Evolutionary conservation across 2,797 vertebrate species (phyloP).

Genomic region (Pseudochirops cupreus): DNA sequence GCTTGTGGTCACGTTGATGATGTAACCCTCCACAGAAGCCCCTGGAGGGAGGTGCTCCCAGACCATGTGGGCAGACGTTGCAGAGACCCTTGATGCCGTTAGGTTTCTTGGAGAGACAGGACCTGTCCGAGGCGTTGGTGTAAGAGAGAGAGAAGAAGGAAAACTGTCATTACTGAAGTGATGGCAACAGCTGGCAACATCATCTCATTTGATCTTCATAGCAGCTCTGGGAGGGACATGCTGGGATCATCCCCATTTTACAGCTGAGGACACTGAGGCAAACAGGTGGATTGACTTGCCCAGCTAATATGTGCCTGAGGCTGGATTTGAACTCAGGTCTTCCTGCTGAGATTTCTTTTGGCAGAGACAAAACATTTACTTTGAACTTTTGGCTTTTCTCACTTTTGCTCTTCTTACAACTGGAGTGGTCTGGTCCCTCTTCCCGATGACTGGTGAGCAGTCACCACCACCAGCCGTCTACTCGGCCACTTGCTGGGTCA

Average conservation of each 20-base stretch:
- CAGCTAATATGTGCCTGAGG: background rate
- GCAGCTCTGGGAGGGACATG: background rate
- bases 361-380: background rate
- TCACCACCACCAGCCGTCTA: background rate
- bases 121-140: conserved; percentile 82
- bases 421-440: background rate
- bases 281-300: background rate
- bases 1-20: conserved; percentile 94
- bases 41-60: conserved; percentile 89
- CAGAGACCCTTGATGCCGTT: conserved; percentile 89
- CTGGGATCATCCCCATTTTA: background rate
- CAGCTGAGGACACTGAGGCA: background rate
- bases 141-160: background rate
- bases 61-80: conserved; percentile 90
- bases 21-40: conserved; percentile 90
- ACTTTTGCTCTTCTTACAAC: background rate
- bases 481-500: background rate
- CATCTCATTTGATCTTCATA: background rate
- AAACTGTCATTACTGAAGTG: background rate
- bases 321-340: background rate
- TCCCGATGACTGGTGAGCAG: background rate
- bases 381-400: background rate
- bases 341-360: background rate
- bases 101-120: conserved; percentile 95
- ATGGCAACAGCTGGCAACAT: background rate